Conservation (phyloP, 2,113 vertebrate species). For the Sylvia atricapilla region DNA sequence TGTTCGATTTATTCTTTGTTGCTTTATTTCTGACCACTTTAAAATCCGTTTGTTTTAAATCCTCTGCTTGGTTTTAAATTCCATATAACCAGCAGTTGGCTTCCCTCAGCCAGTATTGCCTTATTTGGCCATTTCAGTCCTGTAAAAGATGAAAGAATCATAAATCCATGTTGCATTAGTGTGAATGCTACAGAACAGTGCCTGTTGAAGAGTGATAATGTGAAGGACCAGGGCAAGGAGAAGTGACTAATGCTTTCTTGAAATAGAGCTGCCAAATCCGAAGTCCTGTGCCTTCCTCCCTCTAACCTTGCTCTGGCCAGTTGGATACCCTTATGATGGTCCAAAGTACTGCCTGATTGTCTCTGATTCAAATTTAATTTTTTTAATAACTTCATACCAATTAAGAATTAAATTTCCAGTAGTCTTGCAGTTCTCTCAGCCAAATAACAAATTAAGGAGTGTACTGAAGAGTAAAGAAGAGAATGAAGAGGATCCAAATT, state of each 20-base stretch:
- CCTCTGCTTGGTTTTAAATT: slow-evolving; percentile 12
- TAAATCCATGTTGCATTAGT: neutral
- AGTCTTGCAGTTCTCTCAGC: neutral
- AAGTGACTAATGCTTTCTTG: neutral
- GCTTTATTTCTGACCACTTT: neutral
- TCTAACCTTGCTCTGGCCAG: neutral
- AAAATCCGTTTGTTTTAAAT: slow-evolving; percentile 14
- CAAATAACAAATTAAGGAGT: neutral
- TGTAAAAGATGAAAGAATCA: neutral
- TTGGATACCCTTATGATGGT: neutral
- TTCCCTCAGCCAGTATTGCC: neutral
- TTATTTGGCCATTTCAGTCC: slow-evolving; percentile 1
- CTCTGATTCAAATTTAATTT: neutral
- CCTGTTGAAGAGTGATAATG: neutral
- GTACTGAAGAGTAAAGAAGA: neutral
- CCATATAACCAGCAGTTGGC: neutral
- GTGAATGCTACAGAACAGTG: neutral
- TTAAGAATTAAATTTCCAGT: neutral
- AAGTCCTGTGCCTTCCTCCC: neutral
- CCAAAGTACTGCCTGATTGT: neutral
- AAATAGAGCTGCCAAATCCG: neutral
- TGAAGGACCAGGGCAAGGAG: neutral
- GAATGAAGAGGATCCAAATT: neutral
- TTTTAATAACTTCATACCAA: neutral
- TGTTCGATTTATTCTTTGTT: slow-evolving; percentile 44